These are phyloP conservation scores for Phylloscopus whistleri DNA, from an alignment of 2,113 vertebrate species.

Conservation along the genomic window DNA sequence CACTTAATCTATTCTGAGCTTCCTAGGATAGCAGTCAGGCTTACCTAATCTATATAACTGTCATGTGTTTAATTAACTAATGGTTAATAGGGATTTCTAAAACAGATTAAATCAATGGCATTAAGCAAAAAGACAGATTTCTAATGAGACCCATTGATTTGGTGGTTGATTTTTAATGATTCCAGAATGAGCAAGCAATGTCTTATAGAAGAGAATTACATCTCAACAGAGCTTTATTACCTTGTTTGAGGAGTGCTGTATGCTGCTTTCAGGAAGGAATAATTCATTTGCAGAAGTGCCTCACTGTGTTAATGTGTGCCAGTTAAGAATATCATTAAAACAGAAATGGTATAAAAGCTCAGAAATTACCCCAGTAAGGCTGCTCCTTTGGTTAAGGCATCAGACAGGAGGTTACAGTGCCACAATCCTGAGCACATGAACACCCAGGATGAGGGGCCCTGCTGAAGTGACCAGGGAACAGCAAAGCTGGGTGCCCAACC, in stretches of 20 bases:
- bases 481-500: not conserved
- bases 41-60: conserved; percentile 62
- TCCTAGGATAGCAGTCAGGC: not conserved
- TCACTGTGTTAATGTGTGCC: not conserved
- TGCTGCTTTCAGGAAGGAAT: not conserved
- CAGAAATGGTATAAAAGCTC: not conserved
- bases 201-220: conserved; percentile 12
- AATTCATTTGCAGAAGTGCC: not conserved
- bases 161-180: conserved; percentile 43
- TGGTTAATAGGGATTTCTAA: conserved; percentile 59
- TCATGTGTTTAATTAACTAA: conserved; percentile 57
- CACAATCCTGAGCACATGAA: not conserved
- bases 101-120: conserved; percentile 61
- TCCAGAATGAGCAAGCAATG: conserved; percentile 1
- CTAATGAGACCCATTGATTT: conserved; percentile 62
- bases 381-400: not conserved
- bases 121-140: conserved; percentile 58
- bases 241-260: not conserved
- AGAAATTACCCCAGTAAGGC: not conserved
- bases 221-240: not conserved
- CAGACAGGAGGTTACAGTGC: not conserved
- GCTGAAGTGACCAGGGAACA: not conserved
- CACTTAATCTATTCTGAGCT: conserved; percentile 38
- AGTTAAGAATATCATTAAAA: not conserved
- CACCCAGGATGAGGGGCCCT: not conserved